Percentiles rank a stretch among this genome's conserved stretches.
Conservation (phyloP, 1,140 invertebrate species). For the Pachypeltis micranthus region DNA sequence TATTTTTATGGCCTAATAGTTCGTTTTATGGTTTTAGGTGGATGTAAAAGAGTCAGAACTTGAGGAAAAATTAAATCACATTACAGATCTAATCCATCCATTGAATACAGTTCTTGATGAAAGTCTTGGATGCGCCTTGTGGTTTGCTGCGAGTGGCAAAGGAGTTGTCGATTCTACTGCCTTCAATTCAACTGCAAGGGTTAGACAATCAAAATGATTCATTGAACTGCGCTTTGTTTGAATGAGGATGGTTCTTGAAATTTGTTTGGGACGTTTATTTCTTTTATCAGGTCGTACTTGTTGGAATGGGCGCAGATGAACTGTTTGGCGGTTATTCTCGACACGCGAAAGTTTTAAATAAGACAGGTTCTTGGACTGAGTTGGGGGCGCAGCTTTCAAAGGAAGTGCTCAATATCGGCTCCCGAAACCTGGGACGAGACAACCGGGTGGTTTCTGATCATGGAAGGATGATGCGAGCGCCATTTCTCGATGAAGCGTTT, state of each 20-base stretch:
- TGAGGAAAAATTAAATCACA: slow-evolving; percentile 31
- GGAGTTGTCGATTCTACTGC: slow-evolving; percentile 38
- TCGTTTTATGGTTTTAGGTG: no score
- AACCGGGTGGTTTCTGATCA: slow-evolving; percentile 74
- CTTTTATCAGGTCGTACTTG: slow-evolving; percentile 66
- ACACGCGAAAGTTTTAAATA: slow-evolving; percentile 61
- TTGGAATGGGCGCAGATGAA: slow-evolving; percentile 95
- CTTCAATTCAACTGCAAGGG: slow-evolving; percentile 51
- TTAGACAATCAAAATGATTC: slow-evolving; percentile 37
- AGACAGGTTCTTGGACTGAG: slow-evolving; percentile 48
- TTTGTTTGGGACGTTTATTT: no score
- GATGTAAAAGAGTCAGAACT: background rate
- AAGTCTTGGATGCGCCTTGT: slow-evolving; percentile 83
- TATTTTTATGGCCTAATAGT: no score
- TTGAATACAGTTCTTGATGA: slow-evolving; percentile 85
- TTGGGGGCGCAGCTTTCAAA: slow-evolving; percentile 55
- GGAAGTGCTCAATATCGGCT: slow-evolving; percentile 76
- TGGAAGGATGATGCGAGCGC: slow-evolving; percentile 66
- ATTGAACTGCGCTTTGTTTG: no score
- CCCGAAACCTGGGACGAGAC: slow-evolving; percentile 86
- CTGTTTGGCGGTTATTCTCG: slow-evolving; percentile 87
- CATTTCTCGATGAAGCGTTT: slow-evolving; percentile 89
- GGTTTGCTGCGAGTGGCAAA: slow-evolving; percentile 78
- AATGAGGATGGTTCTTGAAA: no score
- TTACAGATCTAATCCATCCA: slow-evolving; percentile 69